A percentile compares a stretch with the other conserved stretches of the same genome.
Conservation (phyloP, 1,140 invertebrate genomes). For the Drosophila bocqueti region DNA sequence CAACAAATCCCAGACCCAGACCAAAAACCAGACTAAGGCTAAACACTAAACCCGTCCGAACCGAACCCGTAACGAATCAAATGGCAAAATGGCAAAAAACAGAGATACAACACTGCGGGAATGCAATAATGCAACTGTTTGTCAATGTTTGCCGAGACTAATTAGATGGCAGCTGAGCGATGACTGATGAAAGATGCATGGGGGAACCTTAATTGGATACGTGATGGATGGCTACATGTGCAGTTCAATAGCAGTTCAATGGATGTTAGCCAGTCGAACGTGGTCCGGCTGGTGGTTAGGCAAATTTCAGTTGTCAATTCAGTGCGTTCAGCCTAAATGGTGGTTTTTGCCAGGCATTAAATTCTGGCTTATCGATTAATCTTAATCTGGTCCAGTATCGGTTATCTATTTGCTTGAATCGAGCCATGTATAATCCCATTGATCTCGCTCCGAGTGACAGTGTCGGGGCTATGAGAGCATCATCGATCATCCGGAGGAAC, state of each 20-base stretch:
- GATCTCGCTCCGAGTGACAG: slow-evolving; percentile 25
- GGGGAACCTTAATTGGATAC: slow-evolving; percentile 59
- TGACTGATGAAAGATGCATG: slow-evolving; percentile 60
- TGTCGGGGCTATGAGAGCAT: neutral
- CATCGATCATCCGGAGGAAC: slow-evolving; percentile 28
- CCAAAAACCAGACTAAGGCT: slow-evolving; percentile 17
- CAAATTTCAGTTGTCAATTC: slow-evolving; percentile 35
- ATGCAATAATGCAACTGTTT: slow-evolving; percentile 69
- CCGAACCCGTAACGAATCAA: slow-evolving; percentile 11
- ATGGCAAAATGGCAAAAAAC: slow-evolving; percentile 11
- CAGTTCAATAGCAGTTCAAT: slow-evolving; percentile 15
- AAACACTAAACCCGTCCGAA: slow-evolving; percentile 14
- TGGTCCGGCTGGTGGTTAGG: slow-evolving; percentile 23
- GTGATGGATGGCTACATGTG: slow-evolving; percentile 54
- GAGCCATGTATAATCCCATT: neutral
- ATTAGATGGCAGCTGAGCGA: slow-evolving; percentile 58
- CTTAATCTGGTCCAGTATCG: slow-evolving; percentile 17
- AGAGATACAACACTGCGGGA: slow-evolving; percentile 26
- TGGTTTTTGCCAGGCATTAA: slow-evolving; percentile 7
- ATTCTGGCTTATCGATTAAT: slow-evolving; percentile 35
- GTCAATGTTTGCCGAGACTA: slow-evolving; percentile 72
- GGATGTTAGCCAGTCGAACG: slow-evolving; percentile 7
- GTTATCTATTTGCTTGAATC: slow-evolving; percentile 13
- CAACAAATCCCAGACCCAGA: slow-evolving; percentile 35
- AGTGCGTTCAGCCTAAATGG: slow-evolving; percentile 3